Base-by-base conservation (phyloP, 2,888 invertebrate genomes). In the Brachynemurus nebulosus region DNA sequence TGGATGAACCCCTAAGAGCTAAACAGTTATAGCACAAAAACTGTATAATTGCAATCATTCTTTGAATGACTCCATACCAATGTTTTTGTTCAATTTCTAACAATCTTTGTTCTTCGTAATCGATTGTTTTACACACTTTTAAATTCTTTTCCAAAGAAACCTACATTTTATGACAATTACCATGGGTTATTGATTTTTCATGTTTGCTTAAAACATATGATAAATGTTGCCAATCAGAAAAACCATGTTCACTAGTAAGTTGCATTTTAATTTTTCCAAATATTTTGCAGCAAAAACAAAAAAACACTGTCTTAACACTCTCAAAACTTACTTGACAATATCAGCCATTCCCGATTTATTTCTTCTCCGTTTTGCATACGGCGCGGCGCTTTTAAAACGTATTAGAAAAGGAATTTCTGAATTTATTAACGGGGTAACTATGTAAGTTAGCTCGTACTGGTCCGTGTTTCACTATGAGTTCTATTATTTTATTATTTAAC, bases 201-300 rank as follows among this genome's bases (percentile, higher is more conserved):
- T 48, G 47, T 40, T 45, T 38, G 19, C 12, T 45, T 12, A 40
- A 44, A 40, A 44, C 43, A 36, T 48, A 42, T 30, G 46, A 20
- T 45, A 48, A 12, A 46, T 51, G 48, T 45, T 47, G 47, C 48
- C 48, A 50, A 40, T 51, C 47, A 48, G 16, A 45, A 21, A 42
- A 17, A 25, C 42, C 48, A n/a, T n/a, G n/a, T n/a, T n/a, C n/a
- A n/a, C n/a, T n/a, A n/a, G n/a, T n/a, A n/a, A n/a, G n/a, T n/a
- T n/a, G n/a, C n/a, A n/a, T n/a, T n/a, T n/a, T n/a, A n/a, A n/a
- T n/a, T n/a, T n/a, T n/a, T n/a, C n/a, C n/a, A 45, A 47, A 48
- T 34, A 48, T 17, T 40, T 45, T 48, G 36, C 48, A 49, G 41
- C 47, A 47, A 33, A 45, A 49, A 36, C 47, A 49, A 48, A 40